A percentile compares a stretch with the other conserved stretches of the same genome.
Evolutionary conservation across 2,113 vertebrate genomes (phyloP).

Genomic region (Pelobates fuscus): DNA sequence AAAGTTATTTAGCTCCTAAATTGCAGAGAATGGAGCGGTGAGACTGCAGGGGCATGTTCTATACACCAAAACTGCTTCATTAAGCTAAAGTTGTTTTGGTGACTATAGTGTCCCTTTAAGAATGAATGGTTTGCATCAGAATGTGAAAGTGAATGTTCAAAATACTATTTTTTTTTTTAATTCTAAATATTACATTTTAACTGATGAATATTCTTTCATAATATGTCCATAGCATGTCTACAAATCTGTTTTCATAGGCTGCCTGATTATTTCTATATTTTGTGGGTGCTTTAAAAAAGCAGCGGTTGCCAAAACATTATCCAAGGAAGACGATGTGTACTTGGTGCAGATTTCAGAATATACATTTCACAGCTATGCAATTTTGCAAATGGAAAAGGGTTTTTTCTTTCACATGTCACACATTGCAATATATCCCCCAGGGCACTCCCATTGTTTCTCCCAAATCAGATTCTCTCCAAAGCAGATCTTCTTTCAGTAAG

Average conservation of each 20-base stretch:
- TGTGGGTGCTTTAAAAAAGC: conserved; percentile 48
- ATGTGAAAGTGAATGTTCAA: too few relatives aligned
- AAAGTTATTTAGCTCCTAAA: too few relatives aligned
- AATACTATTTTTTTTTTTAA: too few relatives aligned
- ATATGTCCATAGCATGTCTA: conserved; percentile 22
- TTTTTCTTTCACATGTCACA: conserved; percentile 40
- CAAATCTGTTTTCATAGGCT: conserved; percentile 50
- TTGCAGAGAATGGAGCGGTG: too few relatives aligned
- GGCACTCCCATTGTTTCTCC: conserved; percentile 51
- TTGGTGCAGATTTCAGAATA: conserved; percentile 51
- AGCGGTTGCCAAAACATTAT: conserved; percentile 55
- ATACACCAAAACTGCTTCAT: too few relatives aligned
- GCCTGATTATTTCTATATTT: conserved; percentile 39
- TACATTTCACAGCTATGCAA: conserved; percentile 42
- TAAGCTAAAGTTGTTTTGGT: too few relatives aligned
- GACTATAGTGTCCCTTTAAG: too few relatives aligned
- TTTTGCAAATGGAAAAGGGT: conserved; percentile 55
- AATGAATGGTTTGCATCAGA: too few relatives aligned
- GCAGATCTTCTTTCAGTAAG: conserved; percentile 32
- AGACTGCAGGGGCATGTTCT: too few relatives aligned
- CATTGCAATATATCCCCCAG: conserved; percentile 41
- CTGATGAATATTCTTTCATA: conserved; percentile 54
- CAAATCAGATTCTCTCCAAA: conserved; percentile 41
- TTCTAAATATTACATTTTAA: too few relatives aligned
- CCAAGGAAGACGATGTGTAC: conserved; percentile 57